phyloP scores from a whole-genome alignment of 2,888 invertebrate genomes.

The Sinohyriopsis cumingii region DNA sequence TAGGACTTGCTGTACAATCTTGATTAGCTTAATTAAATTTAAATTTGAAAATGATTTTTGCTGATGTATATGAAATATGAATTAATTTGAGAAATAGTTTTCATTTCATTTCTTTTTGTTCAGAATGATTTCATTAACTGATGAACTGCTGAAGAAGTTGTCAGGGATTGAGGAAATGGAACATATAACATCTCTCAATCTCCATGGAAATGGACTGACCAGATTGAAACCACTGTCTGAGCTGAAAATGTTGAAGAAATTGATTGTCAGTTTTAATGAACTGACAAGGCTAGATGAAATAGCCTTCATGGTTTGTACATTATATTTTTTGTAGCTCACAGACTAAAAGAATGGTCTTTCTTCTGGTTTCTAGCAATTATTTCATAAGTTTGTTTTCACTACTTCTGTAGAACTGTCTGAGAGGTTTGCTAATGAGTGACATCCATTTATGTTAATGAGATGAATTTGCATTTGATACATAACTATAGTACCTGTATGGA shows the following conservation, averaged over 20 bases:
- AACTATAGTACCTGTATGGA: no score
- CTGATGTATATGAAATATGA: no score
- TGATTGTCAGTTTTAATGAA: constrained; percentile 70
- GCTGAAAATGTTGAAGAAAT: constrained; percentile 54
- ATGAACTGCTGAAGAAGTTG: constrained; percentile 60
- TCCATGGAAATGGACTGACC: constrained; percentile 67
- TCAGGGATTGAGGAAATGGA: constrained; percentile 45
- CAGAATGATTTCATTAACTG: constrained; percentile 61
- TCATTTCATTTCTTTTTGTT: constrained; percentile 4
- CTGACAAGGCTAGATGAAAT: constrained; percentile 67
- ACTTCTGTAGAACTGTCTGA: no score
- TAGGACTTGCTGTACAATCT: no score
- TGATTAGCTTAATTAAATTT: no score
- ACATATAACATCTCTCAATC: constrained; percentile 63
- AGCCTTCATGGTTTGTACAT: constrained; percentile 59
- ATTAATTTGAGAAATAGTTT: no score
- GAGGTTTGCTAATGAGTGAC: no score
- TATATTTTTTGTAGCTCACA: constrained; percentile 2
- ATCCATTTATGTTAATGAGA: no score
- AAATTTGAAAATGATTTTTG: no score
- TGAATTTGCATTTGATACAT: no score
- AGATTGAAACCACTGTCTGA: constrained; percentile 54
- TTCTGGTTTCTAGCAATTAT: no score
- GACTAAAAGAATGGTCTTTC: background rate
- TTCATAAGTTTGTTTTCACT: no score